phyloP scores from a whole-genome alignment of 2,888 invertebrate genomes.

The Gibbula magus region DNA sequence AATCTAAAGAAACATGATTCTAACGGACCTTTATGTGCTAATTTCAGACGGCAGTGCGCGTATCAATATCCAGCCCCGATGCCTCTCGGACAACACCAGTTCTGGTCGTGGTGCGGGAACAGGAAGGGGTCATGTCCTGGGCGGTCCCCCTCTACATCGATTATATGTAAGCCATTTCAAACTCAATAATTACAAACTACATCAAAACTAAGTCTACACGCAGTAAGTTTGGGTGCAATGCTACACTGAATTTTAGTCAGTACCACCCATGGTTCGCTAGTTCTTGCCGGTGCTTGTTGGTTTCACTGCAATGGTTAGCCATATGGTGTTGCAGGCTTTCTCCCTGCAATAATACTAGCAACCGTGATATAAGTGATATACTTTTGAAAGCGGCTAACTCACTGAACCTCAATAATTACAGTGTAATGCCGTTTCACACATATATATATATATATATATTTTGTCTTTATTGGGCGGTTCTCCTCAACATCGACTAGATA shows the following conservation, averaged over 20 bases:
- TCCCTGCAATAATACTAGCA: too few species aligned
- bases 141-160: conserved; percentile 83
- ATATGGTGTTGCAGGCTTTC: too few species aligned
- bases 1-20: background rate
- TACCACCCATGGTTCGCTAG: too few species aligned
- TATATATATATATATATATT: too few species aligned
- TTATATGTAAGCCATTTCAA: conserved; percentile 59
- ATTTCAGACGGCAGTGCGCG: conserved; percentile 67
- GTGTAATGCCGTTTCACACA: background rate
- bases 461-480: conserved; percentile 89
- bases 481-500: conserved; percentile 79
- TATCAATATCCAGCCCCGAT: conserved; percentile 72
- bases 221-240: too few species aligned
- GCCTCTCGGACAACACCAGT: conserved; percentile 81
- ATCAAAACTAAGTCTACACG: background rate
- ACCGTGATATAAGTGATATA: too few species aligned
- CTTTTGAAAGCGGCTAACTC: too few species aligned
- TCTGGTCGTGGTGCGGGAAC: conserved; percentile 85
- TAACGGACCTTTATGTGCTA: background rate
- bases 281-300: too few species aligned
- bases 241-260: too few species aligned
- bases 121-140: conserved; percentile 86
- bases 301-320: too few species aligned
- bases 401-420: too few species aligned
- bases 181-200: background rate